These are phyloP conservation scores for Hyla sarda DNA, from an alignment of 2,113 vertebrate species.

Conservation along the genomic window DNA sequence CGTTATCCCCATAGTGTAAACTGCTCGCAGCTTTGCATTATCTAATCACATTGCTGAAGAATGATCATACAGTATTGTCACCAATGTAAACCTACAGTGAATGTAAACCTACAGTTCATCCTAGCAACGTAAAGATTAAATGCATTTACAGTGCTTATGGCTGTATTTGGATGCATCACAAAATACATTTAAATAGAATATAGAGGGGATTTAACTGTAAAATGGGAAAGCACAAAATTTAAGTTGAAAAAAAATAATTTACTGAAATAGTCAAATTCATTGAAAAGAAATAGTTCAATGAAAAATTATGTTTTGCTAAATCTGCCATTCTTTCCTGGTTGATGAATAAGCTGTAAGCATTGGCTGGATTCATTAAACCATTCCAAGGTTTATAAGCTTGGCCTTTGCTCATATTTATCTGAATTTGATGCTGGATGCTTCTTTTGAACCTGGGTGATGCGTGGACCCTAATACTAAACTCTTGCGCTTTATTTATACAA, in stretches of 20 bases:
- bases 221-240: not conserved
- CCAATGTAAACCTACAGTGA: slow-evolving; percentile 26
- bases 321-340: not conserved
- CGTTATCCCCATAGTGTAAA: slow-evolving; percentile 26
- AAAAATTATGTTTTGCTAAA: not conserved
- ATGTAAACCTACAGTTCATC: slow-evolving; percentile 29
- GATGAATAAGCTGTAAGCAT: not conserved
- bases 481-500: too few relatives aligned
- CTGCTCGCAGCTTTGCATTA: slow-evolving; percentile 34
- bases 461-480: too few relatives aligned
- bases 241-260: not conserved
- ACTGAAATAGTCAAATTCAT: not conserved
- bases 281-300: not conserved
- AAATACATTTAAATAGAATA: not conserved
- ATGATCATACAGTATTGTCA: slow-evolving; percentile 12
- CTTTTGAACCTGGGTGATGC: too few relatives aligned
- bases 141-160: not conserved
- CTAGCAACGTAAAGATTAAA: not conserved
- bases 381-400: not conserved
- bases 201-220: not conserved
- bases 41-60: slow-evolving; percentile 36
- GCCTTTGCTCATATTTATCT: too few relatives aligned
- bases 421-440: too few relatives aligned
- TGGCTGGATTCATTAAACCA: not conserved
- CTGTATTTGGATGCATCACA: not conserved